These are phyloP conservation scores for Meloidogyne exigua DNA, from an alignment of 1,140 invertebrate species.

Conservation along the genomic window DNA sequence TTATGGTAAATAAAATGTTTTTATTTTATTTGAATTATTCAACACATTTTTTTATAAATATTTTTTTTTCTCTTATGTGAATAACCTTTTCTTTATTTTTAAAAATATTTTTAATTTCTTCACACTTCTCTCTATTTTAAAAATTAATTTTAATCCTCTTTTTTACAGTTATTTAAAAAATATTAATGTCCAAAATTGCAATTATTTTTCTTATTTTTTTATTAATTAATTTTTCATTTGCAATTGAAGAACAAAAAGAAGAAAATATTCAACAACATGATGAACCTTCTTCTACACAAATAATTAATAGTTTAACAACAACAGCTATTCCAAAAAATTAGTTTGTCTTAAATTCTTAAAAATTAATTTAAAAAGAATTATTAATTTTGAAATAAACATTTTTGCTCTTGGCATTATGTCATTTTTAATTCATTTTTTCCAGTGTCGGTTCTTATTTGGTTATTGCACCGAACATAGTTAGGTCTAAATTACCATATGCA, in stretches of 20 bases:
- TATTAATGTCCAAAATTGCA: not conserved
- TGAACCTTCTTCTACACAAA: not conserved
- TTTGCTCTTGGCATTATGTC: no score
- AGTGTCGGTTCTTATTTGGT: slow-evolving; percentile 58
- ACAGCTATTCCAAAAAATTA: not conserved
- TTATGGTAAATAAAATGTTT: no score
- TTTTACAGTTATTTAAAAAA: not conserved
- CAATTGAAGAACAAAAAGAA: not conserved
- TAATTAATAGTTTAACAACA: not conserved
- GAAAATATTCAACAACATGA: not conserved
- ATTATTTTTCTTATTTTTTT: not conserved
- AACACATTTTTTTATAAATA: no score
- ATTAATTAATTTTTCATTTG: not conserved
- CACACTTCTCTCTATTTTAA: no score
- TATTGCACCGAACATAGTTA: slow-evolving; percentile 58
- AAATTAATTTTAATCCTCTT: no score
- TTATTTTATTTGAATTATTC: no score
- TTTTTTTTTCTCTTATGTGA: no score
- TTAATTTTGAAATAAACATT: no score
- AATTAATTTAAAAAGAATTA: no score
- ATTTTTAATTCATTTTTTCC: not conserved
- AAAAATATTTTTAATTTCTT: no score
- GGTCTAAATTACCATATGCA: slow-evolving; percentile 61
- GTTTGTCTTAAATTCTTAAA: not conserved
- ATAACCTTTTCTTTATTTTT: no score